Evolutionary conservation across 2,797 vertebrate genomes (phyloP).

Genomic region (Natrix natrix): DNA sequence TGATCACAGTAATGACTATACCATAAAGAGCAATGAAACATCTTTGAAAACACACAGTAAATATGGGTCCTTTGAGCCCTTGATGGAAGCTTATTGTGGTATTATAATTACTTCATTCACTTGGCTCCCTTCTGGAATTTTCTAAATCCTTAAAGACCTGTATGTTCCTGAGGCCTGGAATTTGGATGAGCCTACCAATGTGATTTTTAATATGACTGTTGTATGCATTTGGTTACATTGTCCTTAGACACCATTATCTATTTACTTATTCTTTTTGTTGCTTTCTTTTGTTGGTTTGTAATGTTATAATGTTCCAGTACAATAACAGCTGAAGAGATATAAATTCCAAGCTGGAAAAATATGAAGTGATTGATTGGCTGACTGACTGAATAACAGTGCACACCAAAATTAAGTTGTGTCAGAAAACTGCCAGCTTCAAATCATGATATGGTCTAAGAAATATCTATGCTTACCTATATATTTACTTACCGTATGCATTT

Average conservation of each 20-base stretch:
- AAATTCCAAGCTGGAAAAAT: not conserved
- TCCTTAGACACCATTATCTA: not conserved
- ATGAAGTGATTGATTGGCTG: not conserved
- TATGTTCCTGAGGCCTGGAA: not conserved
- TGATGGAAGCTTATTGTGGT: not conserved
- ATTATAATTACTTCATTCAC: not conserved
- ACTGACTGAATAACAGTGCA: not conserved
- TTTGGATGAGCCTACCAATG: not conserved
- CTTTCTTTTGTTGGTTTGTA: not conserved
- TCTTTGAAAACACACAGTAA: not conserved
- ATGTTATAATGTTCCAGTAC: not conserved
- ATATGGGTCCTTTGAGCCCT: not conserved
- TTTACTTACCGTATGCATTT: conserved; percentile 82
- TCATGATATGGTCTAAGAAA: not conserved
- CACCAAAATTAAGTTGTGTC: not conserved
- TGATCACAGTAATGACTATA: not conserved
- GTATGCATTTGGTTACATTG: not conserved
- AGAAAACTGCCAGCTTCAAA: not conserved
- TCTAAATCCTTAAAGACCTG: not conserved
- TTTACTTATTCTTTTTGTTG: not conserved
- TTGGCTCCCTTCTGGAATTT: not conserved
- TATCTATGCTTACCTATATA: not conserved
- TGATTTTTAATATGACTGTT: not conserved
- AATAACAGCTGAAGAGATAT: not conserved
- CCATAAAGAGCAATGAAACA: not conserved